Evolutionary conservation across 1,140 invertebrate genomes (phyloP).

Genomic region (Trinorchestia longiramus): DNA sequence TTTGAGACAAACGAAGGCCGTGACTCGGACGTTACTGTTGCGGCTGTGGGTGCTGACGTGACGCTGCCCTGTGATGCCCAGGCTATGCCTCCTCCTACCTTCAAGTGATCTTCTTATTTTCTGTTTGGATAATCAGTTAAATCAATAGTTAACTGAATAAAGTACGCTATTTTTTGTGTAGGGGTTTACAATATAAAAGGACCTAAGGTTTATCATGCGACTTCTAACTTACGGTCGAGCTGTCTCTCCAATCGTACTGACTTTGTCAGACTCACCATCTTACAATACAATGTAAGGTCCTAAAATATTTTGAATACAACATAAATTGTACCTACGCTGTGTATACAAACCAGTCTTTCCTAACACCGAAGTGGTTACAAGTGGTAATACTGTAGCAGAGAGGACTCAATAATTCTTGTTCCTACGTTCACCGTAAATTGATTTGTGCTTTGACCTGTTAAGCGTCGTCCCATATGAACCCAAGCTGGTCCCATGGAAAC

Average conservation of each 20-base stretch:
- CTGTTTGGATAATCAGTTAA: not conserved
- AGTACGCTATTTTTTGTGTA: not conserved
- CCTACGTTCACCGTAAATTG: not conserved
- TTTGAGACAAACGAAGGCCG: not conserved
- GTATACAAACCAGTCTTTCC: not conserved
- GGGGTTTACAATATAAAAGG: not conserved
- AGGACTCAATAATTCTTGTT: not conserved
- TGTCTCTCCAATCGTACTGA: not conserved
- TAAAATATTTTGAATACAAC: not conserved
- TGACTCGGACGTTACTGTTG: not conserved
- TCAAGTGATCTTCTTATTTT: not conserved
- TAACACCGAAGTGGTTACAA: not conserved
- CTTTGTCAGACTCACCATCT: not conserved
- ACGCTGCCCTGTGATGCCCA: constrained; percentile 18
- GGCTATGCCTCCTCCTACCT: constrained; percentile 10
- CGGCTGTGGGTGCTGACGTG: not conserved
- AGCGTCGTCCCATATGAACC: not conserved
- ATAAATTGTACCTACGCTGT: not conserved
- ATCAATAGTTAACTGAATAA: not conserved
- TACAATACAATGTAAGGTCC: not conserved
- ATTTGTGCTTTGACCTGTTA: not conserved
- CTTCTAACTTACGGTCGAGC: not conserved
- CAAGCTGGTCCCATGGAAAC: not conserved
- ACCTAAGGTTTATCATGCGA: not conserved
- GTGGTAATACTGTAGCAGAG: not conserved